phyloP scores from a whole-genome alignment of 2,797 vertebrate genomes.

The Coregonus ussuriensis region DNA sequence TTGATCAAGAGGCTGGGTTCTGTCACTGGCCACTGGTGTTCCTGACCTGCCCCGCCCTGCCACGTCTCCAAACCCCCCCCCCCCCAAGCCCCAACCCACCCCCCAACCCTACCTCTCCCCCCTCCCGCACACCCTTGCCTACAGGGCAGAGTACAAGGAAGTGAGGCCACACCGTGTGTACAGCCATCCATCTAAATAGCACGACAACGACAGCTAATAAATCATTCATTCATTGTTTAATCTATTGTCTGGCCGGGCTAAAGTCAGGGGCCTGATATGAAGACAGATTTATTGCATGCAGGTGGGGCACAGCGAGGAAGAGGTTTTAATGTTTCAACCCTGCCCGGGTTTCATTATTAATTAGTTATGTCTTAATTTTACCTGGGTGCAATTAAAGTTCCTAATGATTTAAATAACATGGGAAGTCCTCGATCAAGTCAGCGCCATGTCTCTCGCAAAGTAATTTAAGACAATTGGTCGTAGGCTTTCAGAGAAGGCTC shows the following conservation, averaged over 20 bases:
- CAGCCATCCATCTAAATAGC: constrained; percentile 82
- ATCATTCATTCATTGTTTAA: constrained; percentile 84
- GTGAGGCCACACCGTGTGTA: constrained; percentile 77
- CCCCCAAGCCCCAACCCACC: neutral
- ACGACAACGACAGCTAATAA: constrained; percentile 81
- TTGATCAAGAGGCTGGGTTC: constrained; percentile 78
- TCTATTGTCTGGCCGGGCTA: constrained; percentile 77
- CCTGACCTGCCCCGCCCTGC: constrained; percentile 71
- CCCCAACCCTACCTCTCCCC: constrained; percentile 35
- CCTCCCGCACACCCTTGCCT: constrained; percentile 63
- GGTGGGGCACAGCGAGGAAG: constrained; percentile 61
- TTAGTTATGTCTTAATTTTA: constrained; percentile 78
- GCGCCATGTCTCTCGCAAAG: constrained; percentile 45
- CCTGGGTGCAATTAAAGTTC: constrained; percentile 71
- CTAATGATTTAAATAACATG: constrained; percentile 76
- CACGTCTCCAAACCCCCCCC: constrained; percentile 54
- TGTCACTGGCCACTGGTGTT: constrained; percentile 76
- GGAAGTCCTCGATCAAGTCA: constrained; percentile 66
- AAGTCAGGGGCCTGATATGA: constrained; percentile 75
- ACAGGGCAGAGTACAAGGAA: constrained; percentile 78
- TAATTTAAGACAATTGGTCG: constrained; percentile 58
- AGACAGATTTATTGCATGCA: constrained; percentile 74
- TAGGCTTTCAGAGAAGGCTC: neutral
- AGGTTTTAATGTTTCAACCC: constrained; percentile 51
- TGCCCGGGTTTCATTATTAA: constrained; percentile 68